Evolutionary conservation across 1,140 invertebrate genomes (phyloP).

Genomic region (Caenorhabditis remanei): DNA sequence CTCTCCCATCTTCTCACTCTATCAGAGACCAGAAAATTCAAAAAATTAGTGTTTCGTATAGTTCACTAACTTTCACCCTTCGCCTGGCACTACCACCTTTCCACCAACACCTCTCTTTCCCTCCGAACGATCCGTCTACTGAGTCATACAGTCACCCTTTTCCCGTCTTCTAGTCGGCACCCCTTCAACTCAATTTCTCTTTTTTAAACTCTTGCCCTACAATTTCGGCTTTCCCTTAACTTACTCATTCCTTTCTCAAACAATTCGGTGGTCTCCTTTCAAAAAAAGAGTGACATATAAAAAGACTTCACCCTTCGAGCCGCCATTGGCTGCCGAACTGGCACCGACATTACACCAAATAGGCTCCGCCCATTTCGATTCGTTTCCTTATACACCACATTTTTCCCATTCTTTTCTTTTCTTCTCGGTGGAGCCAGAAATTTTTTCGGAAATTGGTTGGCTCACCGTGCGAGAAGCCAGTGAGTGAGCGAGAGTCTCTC

Average conservation of each 20-base stretch:
- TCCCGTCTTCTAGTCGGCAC: neutral
- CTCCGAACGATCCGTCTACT: neutral
- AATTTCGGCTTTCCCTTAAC: neutral
- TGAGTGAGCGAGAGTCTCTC: neutral
- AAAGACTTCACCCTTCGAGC: neutral
- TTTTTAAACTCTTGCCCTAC: conserved; percentile 12
- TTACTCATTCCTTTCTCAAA: conserved; percentile 31
- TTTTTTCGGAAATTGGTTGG: conserved; percentile 51
- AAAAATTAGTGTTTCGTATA: neutral
- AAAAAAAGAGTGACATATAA: no score
- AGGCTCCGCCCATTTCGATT: conserved; percentile 6
- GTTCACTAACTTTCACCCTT: neutral
- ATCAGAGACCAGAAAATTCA: neutral
- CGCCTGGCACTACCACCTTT: conserved; percentile 12
- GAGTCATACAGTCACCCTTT: conserved; percentile 24
- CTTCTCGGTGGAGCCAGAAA: conserved; percentile 3
- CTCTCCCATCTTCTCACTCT: no score
- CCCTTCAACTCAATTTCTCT: neutral
- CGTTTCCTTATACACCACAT: neutral
- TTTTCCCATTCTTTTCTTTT: neutral
- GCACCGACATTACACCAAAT: neutral
- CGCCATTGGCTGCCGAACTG: conserved; percentile 3
- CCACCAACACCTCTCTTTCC: no score
- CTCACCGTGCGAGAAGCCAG: neutral
- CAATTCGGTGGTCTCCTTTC: neutral